Evolutionary conservation across 2,113 vertebrate genomes (phyloP).

Genomic region (Columba janthina): DNA sequence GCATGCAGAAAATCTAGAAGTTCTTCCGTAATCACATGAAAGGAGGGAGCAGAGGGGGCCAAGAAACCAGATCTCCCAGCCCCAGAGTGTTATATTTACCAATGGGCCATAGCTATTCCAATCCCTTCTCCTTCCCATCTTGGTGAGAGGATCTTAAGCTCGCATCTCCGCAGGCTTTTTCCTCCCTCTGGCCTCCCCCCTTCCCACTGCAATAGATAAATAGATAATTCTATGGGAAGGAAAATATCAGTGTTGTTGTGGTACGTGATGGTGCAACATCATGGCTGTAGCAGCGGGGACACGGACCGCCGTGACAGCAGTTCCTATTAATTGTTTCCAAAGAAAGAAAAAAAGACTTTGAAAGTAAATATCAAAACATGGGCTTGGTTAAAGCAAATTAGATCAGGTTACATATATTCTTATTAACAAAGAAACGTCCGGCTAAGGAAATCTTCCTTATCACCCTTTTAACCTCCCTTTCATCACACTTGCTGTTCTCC

Average conservation of each 20-base stretch:
- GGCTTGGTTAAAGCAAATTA: background rate
- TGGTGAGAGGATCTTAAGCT: background rate
- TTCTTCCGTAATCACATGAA: background rate
- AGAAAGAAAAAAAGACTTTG: background rate
- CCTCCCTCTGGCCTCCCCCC: background rate
- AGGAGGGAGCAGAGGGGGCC: background rate
- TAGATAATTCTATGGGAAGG: background rate
- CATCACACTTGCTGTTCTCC: background rate
- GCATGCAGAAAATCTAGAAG: background rate
- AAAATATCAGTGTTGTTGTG: accelerated
- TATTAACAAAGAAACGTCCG: background rate
- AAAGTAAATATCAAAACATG: background rate
- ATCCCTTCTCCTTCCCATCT: background rate
- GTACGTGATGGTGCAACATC: accelerated
- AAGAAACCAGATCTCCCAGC: background rate
- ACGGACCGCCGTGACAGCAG: background rate
- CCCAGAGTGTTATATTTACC: background rate
- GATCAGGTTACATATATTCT: background rate
- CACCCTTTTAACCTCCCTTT: background rate
- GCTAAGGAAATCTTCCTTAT: background rate
- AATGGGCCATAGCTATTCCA: background rate
- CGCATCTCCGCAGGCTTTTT: background rate
- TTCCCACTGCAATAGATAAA: background rate
- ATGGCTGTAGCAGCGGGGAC: background rate
- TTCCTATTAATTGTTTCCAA: background rate